Conservation (phyloP, 2,797 vertebrate genomes). For the Pagetopsis macropterus region DNA sequence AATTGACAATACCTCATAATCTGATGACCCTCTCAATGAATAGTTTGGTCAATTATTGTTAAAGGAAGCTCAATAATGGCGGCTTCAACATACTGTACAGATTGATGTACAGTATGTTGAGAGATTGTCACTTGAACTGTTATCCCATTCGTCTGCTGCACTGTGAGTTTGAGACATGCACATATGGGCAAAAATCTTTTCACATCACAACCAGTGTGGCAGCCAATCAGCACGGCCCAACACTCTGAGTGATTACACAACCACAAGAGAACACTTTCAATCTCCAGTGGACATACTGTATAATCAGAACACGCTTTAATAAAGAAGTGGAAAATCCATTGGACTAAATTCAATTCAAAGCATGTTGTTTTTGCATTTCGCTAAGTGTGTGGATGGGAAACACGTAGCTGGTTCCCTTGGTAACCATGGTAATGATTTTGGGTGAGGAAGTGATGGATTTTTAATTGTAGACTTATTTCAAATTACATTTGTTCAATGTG, state of each 20-base stretch:
- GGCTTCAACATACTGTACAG: conserved; percentile 21
- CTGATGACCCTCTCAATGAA: neutral
- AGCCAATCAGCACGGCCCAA: conserved; percentile 6
- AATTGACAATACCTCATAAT: neutral
- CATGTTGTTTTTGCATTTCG: neutral
- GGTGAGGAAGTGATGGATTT: conserved; percentile 20
- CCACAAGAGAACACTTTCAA: neutral
- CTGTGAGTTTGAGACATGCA: conserved; percentile 38
- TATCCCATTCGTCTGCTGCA: conserved; percentile 33
- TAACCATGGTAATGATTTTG: conserved; percentile 19
- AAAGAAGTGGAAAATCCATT: neutral
- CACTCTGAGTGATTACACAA: neutral
- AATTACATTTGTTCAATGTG: conserved; percentile 18
- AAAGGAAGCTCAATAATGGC: neutral
- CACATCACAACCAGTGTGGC: conserved; percentile 32
- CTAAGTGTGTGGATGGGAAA: neutral
- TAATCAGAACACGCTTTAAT: neutral
- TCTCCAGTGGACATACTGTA: neutral
- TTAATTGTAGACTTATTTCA: conserved; percentile 6
- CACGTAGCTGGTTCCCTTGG: conserved; percentile 24
- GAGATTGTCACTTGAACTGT: conserved; percentile 33
- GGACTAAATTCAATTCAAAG: neutral
- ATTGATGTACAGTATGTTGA: conserved; percentile 38
- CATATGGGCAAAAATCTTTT: conserved; percentile 34
- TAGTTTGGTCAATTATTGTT: neutral